Base-by-base conservation (phyloP, 2,113 vertebrate species). In the Dipodomys stephensi region DNA sequence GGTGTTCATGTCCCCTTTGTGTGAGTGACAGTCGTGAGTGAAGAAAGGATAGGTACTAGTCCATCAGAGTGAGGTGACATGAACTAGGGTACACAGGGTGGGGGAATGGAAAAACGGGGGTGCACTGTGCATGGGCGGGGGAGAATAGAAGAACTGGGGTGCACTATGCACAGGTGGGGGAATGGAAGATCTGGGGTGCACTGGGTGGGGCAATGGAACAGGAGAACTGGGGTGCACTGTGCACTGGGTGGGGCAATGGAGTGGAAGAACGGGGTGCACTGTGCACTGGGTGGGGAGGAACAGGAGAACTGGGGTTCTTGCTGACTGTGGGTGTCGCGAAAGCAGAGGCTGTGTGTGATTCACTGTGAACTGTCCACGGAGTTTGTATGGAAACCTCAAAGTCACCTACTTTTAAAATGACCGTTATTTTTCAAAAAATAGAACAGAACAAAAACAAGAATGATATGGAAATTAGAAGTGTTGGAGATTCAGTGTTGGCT, bases 401-500 rank as follows among this genome's bases (percentile, higher is more conserved):
- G 65, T 12, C 16, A 30, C 27, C 60, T 39, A 13, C 39, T 90
- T 85, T 76, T 71, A 92, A 88, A 67, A 72, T 57, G 53, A 57
- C 53, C 18, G 13, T 57, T 23, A 74, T 71, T 93, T 39, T 88
- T 95, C 20, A 81, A 87, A 87, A 94, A 91, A 27, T 8, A 65
- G 78, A 84, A 65, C 16, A 65, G 78, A 84, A 65, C 16, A 87
- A 79, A 88, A 92, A 39, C 23, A 83, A 53, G 0, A 72, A 91
- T 8, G 32, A 1, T 60, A 46, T 74, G 25, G 73, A 94, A 60
- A 2, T 39, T 39, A 39, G 39, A 39, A 39, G 39, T 39, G 39
- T 39, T 39, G 39, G 39, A 39, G 39, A 39, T 39, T 39, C 39
- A 39, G 39, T 39, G 39, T 39, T 39, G 39, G 39, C 39, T 39